These are phyloP conservation scores for Ginglymostoma cirratum DNA, from an alignment of 2,113 vertebrate genomes.

Conservation along the genomic window DNA sequence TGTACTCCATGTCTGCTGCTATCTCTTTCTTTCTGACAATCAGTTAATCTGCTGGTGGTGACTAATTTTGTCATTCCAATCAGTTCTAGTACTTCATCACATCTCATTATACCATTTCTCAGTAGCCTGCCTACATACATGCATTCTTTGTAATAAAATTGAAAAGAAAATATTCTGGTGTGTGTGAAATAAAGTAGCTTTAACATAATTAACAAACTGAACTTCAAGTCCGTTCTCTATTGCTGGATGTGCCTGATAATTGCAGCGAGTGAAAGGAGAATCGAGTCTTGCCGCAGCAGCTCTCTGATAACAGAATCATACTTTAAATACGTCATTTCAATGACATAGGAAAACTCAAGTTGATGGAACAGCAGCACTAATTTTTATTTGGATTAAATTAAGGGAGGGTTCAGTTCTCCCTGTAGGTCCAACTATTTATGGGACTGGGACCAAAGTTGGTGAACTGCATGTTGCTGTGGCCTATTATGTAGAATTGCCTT, in stretches of 20 bases:
- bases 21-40: too few species aligned
- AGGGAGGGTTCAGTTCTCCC: background rate
- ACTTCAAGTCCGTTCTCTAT: background rate
- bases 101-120: too few species aligned
- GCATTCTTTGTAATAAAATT: too few species aligned
- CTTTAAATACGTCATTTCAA: background rate
- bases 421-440: background rate
- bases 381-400: background rate
- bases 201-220: background rate
- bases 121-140: too few species aligned
- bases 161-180: too few species aligned
- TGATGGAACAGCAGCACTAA: background rate
- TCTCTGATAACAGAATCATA: background rate
- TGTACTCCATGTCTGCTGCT: too few species aligned
- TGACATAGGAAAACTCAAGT: background rate
- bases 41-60: too few species aligned
- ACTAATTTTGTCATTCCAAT: too few species aligned
- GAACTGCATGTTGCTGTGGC: background rate
- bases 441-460: background rate
- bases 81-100: too few species aligned
- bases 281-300: background rate
- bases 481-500: background rate
- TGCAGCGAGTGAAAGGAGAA: background rate
- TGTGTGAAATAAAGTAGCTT: background rate
- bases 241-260: background rate